Base-by-base conservation (phyloP, 2,888 invertebrate species). In the Eudemis profundana region DNA sequence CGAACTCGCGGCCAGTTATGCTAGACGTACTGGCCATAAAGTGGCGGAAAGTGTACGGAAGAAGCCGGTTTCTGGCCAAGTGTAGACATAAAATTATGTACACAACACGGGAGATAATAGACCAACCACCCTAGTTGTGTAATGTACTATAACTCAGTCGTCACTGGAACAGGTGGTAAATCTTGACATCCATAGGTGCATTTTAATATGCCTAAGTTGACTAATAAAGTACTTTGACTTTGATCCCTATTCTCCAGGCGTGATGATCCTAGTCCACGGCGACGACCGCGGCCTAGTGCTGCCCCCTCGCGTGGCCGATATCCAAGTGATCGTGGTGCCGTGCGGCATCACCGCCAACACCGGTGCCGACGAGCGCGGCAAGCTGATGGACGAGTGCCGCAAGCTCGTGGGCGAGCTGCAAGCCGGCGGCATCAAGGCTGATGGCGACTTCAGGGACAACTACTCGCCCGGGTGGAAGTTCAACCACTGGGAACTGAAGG, bases 381-480 rank as follows among this genome's bases (percentile, higher is more conserved):
- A 90, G 27, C 92, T 99, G 29, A 88, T 95, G 61, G 86, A 89
- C 44, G 93, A 95, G 10, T 98, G 98, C 84, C 89, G 93, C 63
- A 91, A 93, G 44, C 89, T 98, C 15, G 96, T 97, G 69, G 81
- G 88, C 0, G 93, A 93, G 23, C 85, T 99, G 15, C 78, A 79
- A 1, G 87, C 87, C 0, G 93, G 89, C 0, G 95, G 94, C 0
- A 85, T 99, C 7, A 93, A 96, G 68, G 96, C 96, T 0, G 95
- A 97, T 71, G 96, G 96, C 5, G 99, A 99, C 87, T 95, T 95
- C 70, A 93, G 99, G 61, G 97, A 97, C 78, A 98, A 99, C 87
- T 98, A 99, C 83, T 98, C 99, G 12, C 99, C 99, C 0, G 99
- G 99, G 0, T 99, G 99, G 99, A 99, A 99, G 90, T 99, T 98